Percentiles rank a stretch among this genome's conserved stretches.
Evolutionary conservation across 37 sponge, comb jelly and placozoan genomes (phyloP).

Genomic region (Theonella swinhoei): DNA sequence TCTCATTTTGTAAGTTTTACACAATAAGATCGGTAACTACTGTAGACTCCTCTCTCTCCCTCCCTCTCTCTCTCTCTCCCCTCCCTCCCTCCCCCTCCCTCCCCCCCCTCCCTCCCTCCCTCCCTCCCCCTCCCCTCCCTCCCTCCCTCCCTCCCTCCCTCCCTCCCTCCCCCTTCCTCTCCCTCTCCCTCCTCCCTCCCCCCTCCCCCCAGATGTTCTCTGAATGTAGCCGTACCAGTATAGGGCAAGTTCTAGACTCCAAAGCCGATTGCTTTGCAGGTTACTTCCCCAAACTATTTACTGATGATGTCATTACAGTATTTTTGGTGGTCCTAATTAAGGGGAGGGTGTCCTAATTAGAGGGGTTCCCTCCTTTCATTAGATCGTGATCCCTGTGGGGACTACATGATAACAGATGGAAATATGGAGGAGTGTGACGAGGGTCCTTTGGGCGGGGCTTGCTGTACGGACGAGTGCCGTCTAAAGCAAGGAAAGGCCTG

Average conservation of each 20-base stretch:
- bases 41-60: background rate
- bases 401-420: slow-evolving; percentile 24
- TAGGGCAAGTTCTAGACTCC: slow-evolving; percentile 33
- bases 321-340: too few relatives aligned
- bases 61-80: background rate
- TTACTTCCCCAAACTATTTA: too few relatives aligned
- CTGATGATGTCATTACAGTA: too few relatives aligned
- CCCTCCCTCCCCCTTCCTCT: background rate
- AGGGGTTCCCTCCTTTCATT: background rate
- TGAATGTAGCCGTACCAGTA: slow-evolving; percentile 36
- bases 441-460: slow-evolving; percentile 31
- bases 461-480: slow-evolving; percentile 32
- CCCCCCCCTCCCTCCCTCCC: background rate
- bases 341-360: too few relatives aligned
- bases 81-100: slow-evolving; percentile 2
- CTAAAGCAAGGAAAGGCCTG: slow-evolving; percentile 8
- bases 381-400: slow-evolving; percentile 23
- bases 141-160: slow-evolving; percentile 15
- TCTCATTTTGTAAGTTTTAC: slow-evolving; percentile 17
- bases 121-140: background rate
- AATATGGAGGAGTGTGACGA: slow-evolving; percentile 60
- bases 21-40: background rate
- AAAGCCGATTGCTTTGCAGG: slow-evolving; percentile 31
- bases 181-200: slow-evolving; percentile 6
- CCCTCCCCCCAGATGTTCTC: slow-evolving; percentile 44